Percentiles rank a stretch among this genome's conserved stretches.
These are phyloP conservation scores for Gadus chalcogrammus DNA, from an alignment of 2,113 vertebrate genomes.

Conservation along the genomic window DNA sequence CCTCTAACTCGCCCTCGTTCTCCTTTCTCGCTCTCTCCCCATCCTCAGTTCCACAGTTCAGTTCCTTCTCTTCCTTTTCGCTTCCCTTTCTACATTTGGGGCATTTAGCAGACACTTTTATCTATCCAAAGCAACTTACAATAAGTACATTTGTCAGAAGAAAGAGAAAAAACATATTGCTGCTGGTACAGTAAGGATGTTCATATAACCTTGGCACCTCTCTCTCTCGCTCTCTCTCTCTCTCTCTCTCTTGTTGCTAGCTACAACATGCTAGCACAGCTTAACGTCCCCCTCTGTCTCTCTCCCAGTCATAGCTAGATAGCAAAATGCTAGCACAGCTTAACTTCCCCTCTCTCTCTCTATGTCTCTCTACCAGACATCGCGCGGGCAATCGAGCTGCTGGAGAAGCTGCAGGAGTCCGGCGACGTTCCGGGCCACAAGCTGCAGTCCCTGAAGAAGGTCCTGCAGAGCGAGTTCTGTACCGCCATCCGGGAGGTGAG, in stretches of 20 bases:
- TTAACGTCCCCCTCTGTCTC: neutral
- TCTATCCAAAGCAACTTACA: no score
- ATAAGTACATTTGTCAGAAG: no score
- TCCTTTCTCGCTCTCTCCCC: neutral
- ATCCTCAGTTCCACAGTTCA: neutral
- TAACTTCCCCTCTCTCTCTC: neutral
- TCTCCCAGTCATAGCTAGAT: no score
- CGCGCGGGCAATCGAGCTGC: constrained; percentile 87
- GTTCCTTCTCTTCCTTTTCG: neutral
- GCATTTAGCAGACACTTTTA: no score
- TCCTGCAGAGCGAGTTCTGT: constrained; percentile 39
- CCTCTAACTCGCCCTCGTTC: neutral
- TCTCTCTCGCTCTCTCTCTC: neutral
- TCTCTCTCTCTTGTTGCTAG: neutral
- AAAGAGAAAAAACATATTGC: no score
- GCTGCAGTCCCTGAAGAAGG: constrained; percentile 95
- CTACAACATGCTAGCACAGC: no score
- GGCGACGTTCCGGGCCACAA: constrained; percentile 96
- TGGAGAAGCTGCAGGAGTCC: constrained; percentile 96
- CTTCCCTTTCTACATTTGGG: neutral
- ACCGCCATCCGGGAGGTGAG: no score
- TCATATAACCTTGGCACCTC: no score
- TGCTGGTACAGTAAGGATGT: no score
- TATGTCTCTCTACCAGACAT: neutral
- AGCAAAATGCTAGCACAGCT: no score